Percentiles rank a stretch among this genome's conserved stretches.
phyloP scores from a whole-genome alignment of 1,140 invertebrate species.

The Drosophila tropicalis region DNA sequence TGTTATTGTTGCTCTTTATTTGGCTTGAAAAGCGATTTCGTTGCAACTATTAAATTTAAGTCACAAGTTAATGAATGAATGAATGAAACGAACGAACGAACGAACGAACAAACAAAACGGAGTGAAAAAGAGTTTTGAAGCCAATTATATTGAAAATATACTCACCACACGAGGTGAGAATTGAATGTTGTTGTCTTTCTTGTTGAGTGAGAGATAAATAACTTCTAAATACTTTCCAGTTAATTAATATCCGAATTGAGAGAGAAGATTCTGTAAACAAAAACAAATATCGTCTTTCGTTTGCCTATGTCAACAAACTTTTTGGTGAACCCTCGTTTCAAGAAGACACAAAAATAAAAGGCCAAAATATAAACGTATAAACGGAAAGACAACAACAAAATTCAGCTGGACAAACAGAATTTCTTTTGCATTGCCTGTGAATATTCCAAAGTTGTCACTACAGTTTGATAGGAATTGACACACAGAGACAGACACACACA shows the following conservation, averaged over 20 bases:
- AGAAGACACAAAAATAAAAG: not conserved
- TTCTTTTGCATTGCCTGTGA: slow-evolving; percentile 3
- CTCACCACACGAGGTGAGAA: not conserved
- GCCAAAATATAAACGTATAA: too few species aligned
- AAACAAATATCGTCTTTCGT: too few species aligned
- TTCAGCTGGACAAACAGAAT: not conserved
- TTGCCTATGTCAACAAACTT: not conserved
- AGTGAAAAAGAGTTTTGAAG: not conserved
- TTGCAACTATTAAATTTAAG: slow-evolving; percentile 21
- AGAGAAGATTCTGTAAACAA: too few species aligned
- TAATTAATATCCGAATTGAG: too few species aligned
- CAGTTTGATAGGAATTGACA: slow-evolving; percentile 1
- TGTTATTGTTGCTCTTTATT: not conserved
- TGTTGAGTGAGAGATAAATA: not conserved
- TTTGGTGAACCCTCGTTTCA: not conserved
- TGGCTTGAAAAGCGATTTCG: slow-evolving; percentile 23
- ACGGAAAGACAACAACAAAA: not conserved
- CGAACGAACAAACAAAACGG: not conserved
- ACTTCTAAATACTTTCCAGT: too few species aligned
- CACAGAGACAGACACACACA: too few species aligned
- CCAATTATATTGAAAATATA: slow-evolving; percentile 1
- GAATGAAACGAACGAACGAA: not conserved
- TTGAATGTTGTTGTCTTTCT: not conserved
- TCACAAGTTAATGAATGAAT: slow-evolving; percentile 24
- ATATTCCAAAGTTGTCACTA: slow-evolving; percentile 1